Conservation (phyloP, 1,140 invertebrate species). For the Dendrolimus punctatus region DNA sequence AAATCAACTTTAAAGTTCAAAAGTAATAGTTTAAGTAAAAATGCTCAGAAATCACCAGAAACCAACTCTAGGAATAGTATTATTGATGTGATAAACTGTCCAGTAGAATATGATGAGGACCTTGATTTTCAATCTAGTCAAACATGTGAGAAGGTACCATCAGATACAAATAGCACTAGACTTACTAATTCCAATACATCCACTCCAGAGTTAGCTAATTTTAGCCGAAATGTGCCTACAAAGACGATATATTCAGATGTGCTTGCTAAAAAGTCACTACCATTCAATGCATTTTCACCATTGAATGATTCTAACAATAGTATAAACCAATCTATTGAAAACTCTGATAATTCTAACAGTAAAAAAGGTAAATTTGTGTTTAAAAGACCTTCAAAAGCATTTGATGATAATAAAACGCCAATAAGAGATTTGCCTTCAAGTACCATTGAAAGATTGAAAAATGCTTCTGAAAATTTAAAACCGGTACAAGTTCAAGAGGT, state of each 20-base stretch:
- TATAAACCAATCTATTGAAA: conserved; percentile 17
- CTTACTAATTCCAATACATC: conserved; percentile 15
- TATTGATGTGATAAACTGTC: too few relatives aligned
- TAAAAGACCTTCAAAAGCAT: conserved; percentile 46
- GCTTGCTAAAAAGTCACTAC: conserved; percentile 34
- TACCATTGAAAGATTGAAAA: conserved; percentile 54
- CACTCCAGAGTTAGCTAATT: conserved; percentile 25
- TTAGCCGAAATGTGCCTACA: conserved; percentile 19
- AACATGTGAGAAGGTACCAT: conserved; percentile 10
- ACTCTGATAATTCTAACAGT: conserved; percentile 9
- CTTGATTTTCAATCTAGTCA: conserved; percentile 28
- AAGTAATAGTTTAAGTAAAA: conserved; percentile 5
- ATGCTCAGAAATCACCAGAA: too few relatives aligned
- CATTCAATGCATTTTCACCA: conserved; percentile 35
- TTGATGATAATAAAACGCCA: conserved; percentile 25
- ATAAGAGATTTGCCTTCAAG: conserved; percentile 36
- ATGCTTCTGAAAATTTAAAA: conserved; percentile 45
- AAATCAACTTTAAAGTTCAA: neutral
- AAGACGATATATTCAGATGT: conserved; percentile 33
- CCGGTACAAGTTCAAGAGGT: conserved; percentile 33
- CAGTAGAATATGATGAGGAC: conserved; percentile 11
- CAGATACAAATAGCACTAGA: conserved; percentile 8
- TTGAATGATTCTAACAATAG: conserved; percentile 18
- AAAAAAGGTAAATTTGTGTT: conserved; percentile 62
- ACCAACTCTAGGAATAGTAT: too few relatives aligned